Conservation (phyloP, 2,797 vertebrate genomes). For the Ciconia nigra region DNA sequence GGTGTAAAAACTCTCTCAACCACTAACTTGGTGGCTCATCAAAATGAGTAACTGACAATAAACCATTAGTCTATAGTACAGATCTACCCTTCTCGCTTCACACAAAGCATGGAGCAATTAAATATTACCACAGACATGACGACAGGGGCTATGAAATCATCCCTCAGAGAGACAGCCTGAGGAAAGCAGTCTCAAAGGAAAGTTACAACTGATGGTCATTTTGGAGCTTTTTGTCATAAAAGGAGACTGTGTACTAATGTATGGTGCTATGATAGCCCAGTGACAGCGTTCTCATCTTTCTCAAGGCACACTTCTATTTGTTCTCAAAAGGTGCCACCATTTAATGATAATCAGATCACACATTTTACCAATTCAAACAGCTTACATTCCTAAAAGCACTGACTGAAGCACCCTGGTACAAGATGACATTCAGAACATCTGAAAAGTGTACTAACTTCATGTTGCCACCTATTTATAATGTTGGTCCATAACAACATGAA, state of each 20-base stretch:
- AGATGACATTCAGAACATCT: not conserved
- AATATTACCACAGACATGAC: not conserved
- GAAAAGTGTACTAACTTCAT: not conserved
- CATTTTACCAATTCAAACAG: not conserved
- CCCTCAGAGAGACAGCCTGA: not conserved
- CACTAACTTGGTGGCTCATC: not conserved
- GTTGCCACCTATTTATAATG: not conserved
- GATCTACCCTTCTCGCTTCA: not conserved
- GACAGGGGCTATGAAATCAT: not conserved
- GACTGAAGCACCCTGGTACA: not conserved
- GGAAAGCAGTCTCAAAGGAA: not conserved
- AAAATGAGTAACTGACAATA: not conserved
- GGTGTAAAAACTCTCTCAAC: not conserved
- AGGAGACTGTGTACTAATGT: not conserved
- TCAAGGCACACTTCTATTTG: not conserved
- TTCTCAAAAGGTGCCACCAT: not conserved
- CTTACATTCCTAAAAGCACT: not conserved
- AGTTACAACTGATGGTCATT: not conserved
- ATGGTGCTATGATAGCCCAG: not conserved
- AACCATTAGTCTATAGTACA: not conserved
- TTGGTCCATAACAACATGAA: not conserved
- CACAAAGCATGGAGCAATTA: not conserved
- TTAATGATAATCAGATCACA: not conserved
- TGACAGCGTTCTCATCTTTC: not conserved
- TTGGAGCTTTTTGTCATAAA: not conserved